phyloP scores from a whole-genome alignment of 2,113 vertebrate species.

The Panurus biarmicus region DNA sequence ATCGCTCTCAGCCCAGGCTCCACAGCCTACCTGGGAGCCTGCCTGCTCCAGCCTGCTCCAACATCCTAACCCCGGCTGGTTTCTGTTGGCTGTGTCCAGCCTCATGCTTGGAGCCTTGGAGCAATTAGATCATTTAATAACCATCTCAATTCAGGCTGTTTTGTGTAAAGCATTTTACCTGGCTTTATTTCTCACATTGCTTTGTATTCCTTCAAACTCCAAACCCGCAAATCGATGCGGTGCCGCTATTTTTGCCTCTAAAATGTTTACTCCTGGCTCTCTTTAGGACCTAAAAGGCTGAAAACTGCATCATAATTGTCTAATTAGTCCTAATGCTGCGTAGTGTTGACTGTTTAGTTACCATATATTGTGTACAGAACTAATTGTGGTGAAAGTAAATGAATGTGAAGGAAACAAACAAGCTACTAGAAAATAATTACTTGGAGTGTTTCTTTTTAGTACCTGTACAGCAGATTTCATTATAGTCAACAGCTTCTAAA shows the following conservation, averaged over 20 bases:
- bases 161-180: slow-evolving; percentile 36
- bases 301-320: slow-evolving; percentile 97
- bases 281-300: slow-evolving; percentile 90
- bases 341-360: slow-evolving; percentile 84
- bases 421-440: slow-evolving; percentile 99
- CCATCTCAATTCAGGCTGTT: not conserved
- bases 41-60: no score
- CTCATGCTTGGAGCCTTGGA: not conserved
- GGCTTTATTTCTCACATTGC: slow-evolving; percentile 19
- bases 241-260: slow-evolving; percentile 73
- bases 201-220: slow-evolving; percentile 68
- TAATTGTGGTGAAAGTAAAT: slow-evolving; percentile 99
- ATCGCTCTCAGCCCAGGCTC: rapidly evolving
- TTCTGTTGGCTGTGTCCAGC: not conserved
- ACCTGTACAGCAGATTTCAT: slow-evolving; percentile 98
- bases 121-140: slow-evolving; percentile 45
- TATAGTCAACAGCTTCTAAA: slow-evolving; percentile 99
- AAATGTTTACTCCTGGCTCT: slow-evolving; percentile 85
- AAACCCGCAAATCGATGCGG: slow-evolving; percentile 53
- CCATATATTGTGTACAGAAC: slow-evolving; percentile 85
- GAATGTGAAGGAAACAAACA: slow-evolving; percentile 99
- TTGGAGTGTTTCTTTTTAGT: slow-evolving; percentile 99
- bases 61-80: not conserved
- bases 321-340: slow-evolving; percentile 98
- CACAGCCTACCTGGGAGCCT: rapidly evolving